Evolutionary conservation across 2,888 invertebrate species (phyloP).

Genomic region (Synergus itoensis): DNA sequence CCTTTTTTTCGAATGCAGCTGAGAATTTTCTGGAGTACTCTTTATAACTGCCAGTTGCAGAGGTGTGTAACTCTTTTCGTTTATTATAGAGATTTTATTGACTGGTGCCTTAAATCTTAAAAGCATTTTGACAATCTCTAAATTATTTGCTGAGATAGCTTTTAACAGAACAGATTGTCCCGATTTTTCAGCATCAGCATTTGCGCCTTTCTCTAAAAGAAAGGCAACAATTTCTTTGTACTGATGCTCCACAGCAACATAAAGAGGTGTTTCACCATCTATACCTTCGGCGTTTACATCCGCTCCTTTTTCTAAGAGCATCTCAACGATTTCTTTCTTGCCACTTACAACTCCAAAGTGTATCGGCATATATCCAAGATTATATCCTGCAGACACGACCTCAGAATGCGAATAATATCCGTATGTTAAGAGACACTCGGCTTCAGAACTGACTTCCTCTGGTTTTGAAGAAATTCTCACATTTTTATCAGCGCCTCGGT

Average conservation of each 20-base stretch:
- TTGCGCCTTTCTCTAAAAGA: slow-evolving; percentile 80
- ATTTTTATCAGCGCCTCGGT: not conserved
- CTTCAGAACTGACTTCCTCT: not conserved
- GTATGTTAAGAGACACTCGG: not conserved
- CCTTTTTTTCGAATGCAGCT: too few species aligned
- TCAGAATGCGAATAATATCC: not conserved
- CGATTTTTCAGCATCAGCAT: slow-evolving; percentile 79
- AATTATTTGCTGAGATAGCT: not conserved
- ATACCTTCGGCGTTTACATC: slow-evolving; percentile 43
- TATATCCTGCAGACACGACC: not conserved
- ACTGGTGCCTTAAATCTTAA: not conserved
- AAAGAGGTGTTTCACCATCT: slow-evolving; percentile 43
- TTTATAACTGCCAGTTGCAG: slow-evolving; percentile 71
- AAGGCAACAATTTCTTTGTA: slow-evolving; percentile 78
- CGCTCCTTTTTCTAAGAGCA: slow-evolving; percentile 44
- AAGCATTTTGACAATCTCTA: not conserved
- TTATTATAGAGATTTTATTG: slow-evolving; percentile 62
- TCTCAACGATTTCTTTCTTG: slow-evolving; percentile 16
- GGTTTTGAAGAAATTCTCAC: not conserved
- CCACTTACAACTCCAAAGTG: slow-evolving; percentile 38
- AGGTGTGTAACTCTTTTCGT: slow-evolving; percentile 85
- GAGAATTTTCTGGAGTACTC: slow-evolving; percentile 29
- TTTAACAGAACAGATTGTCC: not conserved
- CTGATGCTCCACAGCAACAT: slow-evolving; percentile 38
- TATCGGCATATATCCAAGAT: slow-evolving; percentile 27